Base-by-base conservation (phyloP, 2,888 invertebrate species). In the Patella ulyssiponensis region DNA sequence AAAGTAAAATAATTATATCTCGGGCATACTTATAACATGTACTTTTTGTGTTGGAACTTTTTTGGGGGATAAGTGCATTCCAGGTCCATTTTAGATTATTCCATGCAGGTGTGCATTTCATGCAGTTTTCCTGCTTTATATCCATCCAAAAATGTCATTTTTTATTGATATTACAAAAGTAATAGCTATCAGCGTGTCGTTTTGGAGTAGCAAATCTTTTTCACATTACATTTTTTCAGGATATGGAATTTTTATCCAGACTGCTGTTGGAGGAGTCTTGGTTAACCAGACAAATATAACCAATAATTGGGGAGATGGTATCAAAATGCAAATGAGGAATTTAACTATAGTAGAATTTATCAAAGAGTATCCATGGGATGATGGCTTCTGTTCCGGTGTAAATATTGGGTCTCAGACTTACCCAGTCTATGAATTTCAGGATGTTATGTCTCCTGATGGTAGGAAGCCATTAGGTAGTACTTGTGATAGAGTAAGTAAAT, bases 271-370 rank as follows among this genome's bases (percentile, higher is more conserved):
- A 33, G 82, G 85, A 15, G 88, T 90, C 0, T 79, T 87, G 17
- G 85, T 91, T 72, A 89, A 88, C 76, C 88, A 85, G 79, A 89
- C 90, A 3, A 83, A 86, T 27, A 80, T 91, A 33, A 74, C 81
- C 5, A 78, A 90, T 76, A 92, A 92, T 85, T 86, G 88, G 85
- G 92, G 91, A n/a, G 91, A 91, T 82, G 92, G 92, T 4, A 85
- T 91, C 73, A 90, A 91, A 80, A 86, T 89, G 84, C 87, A 89
- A 74, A 80, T 89, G 79, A 82, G 83, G 23, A 88, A 89, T 76
- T 86, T 86, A 73, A 88, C 88, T 11, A 86, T 87, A 51, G 80
- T 86, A 73, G 80, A 87, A 64, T 88, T 86, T 79, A 83, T 84
- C 44, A 79, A 81, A 5, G 88, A 89, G 76, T 88, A 87, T 78